Evolutionary conservation across 2,113 vertebrate species (phyloP), one percentile per base, ranked within the genome.

Genomic region (Poeciliopsis turrubarensis): DNA sequence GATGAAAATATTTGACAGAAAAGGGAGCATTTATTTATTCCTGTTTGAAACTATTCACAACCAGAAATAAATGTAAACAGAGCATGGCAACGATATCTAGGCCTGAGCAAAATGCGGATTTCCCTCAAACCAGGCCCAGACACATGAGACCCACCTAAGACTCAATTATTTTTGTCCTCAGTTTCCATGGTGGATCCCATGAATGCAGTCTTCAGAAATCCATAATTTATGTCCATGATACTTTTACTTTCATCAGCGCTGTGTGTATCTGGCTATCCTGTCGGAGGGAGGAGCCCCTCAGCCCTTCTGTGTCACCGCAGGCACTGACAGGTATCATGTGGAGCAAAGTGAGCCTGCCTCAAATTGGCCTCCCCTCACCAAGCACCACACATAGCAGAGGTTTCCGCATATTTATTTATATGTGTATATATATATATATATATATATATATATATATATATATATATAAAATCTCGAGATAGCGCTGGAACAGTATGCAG

Each of bases 271-370:
- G 29, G 74, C 54, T 26, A 10, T 57, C 25, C 15, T 7, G 60
- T 44, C n/a, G 61, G 27, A 65, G 29, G 82, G 80, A 66, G 72
- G 68, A 7, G 66, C 68, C 51, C 72, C 78, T 74, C 72, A 70
- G 79, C 74, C 75, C 66, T 34, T 44, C 83, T 57, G 73, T 86
- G 84, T 91, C 91, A 90, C 79, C 68, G 44, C 64, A 54, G 67
- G 65, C 87, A 77, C 78, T 89, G 92, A 89, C 89, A 92, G 88
- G 70, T 93, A 86, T 83, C 86, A 81, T 70, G 88, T 74, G 87
- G 86, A 63, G 41, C 25, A 54, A 86, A 75, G 41, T 68, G 75
- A 61, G 78, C 63, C 80, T 82, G 47, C 32, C 81, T 86, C 71
- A 91, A 85, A 90, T 75, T 75, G 72, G 79, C 78, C 61, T 73